Conservation (phyloP, 2,113 vertebrate genomes). For the Lanius ludovicianus region DNA sequence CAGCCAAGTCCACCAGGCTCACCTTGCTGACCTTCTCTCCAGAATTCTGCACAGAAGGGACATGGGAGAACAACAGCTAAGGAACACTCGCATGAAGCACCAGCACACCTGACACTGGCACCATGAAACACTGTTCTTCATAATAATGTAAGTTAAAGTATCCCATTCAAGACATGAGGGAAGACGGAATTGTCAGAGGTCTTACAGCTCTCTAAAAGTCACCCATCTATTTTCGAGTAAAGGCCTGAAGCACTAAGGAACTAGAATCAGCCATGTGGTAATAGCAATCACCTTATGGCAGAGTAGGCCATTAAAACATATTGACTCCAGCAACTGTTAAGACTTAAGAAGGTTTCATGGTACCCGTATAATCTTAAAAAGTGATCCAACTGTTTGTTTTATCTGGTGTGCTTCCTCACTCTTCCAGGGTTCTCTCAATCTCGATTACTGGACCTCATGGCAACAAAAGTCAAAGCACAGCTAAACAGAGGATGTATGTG, state of each 20-base stretch:
- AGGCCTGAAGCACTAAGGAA: neutral
- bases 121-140: neutral
- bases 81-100: neutral
- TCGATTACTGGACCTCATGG: neutral
- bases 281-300: neutral
- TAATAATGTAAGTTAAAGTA: neutral
- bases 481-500: neutral
- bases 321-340: neutral
- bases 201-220: neutral
- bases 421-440: neutral
- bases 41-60: conserved; percentile 81
- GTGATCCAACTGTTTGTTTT: neutral
- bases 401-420: neutral
- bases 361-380: neutral
- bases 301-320: neutral
- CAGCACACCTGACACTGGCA: accelerated
- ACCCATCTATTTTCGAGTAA: neutral
- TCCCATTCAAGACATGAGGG: neutral
- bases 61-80: neutral
- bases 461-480: neutral
- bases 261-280: neutral
- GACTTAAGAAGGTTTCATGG: neutral
- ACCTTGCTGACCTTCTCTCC: conserved; percentile 98
- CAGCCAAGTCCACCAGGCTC: conserved; percentile 96
- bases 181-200: neutral